Base-by-base conservation (phyloP, 2,113 vertebrate species). In the Okapia johnstoni region DNA sequence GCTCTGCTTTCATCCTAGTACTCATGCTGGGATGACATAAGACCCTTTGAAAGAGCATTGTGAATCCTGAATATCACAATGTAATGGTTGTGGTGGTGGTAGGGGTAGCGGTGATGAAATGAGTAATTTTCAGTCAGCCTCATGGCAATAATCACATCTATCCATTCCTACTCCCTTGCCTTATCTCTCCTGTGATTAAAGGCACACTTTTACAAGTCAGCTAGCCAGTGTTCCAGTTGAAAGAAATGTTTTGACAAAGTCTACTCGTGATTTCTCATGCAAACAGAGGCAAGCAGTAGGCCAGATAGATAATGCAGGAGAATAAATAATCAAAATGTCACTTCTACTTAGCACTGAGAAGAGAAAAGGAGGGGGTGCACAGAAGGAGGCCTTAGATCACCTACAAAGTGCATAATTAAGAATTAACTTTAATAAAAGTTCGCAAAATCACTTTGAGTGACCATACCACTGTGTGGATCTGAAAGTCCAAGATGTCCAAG, bases 341-440 rank as follows among this genome's bases (percentile, higher is more conserved):
- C 76, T 88, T 93, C 88, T 66, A 33, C 1, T 85, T 94, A 87
- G 60, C 14, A 9, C 50, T 61, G 43, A 92, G 81, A 85, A 73
- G 46, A 81, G 28, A 40, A 86, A 91, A 89, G 50, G 84, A 43
- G 33, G 28, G 17, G 21, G 4, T 46, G 23, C n/a, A 6, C 33
- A 21, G 92, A 76, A 79, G 57, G 79, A 54, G 43, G 54, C 57
- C 93, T 93, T 43, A 76, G 43, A 46, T 97, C 96, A 91, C 50
- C 93, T 81, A 33, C 60, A 43, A 77, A 95, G 66, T 79, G 83
- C 90, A 86, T 79, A 61, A 95, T 90, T 89, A 85, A 92, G 93
- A 92, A 94, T 61, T 76, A 94, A 46, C 55, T 85, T 57, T 61
- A 90, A 85, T 36, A 55, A 93, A 93, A 97, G 85, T 40, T 63